phyloP scores from a whole-genome alignment of 92 coral and sea anemone species.

The Porites rus region DNA sequence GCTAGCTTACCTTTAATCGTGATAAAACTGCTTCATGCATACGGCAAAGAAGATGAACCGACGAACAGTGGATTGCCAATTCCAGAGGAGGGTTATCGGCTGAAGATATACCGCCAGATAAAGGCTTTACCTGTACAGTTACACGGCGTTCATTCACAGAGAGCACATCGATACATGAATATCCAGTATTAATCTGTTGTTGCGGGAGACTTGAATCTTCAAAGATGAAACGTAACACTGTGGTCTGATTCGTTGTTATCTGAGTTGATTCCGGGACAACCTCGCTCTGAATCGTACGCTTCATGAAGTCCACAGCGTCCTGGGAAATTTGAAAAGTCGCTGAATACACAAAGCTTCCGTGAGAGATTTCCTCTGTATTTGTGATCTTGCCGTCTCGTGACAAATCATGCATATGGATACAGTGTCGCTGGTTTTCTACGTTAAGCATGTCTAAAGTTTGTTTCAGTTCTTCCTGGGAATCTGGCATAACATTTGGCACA shows the following conservation, averaged over 20 bases:
- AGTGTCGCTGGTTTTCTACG: neutral
- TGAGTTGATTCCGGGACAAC: neutral
- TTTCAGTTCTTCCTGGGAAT: constrained; percentile 17
- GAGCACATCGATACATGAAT: constrained; percentile 9
- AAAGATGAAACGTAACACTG: constrained; percentile 30
- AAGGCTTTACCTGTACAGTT: constrained; percentile 20
- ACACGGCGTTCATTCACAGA: constrained; percentile 23
- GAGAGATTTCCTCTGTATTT: neutral
- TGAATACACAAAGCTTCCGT: constrained; percentile 24
- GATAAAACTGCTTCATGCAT: constrained; percentile 43
- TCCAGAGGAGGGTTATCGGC: neutral
- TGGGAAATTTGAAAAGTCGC: constrained; percentile 31
- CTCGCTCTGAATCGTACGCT: neutral
- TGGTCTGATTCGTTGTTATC: neutral
- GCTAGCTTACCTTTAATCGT: constrained; percentile 22
- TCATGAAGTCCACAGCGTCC: constrained; percentile 33
- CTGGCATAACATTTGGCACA: neutral
- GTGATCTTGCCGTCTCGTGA: neutral
- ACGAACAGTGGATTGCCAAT: constrained; percentile 6
- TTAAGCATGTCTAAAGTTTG: constrained; percentile 18
- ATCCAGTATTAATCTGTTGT: constrained; percentile 12
- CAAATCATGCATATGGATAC: neutral
- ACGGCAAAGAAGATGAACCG: constrained; percentile 36
- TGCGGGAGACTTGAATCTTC: constrained; percentile 12
- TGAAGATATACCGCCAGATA: neutral